These are phyloP conservation scores for Spicauda simplicius DNA, from an alignment of 2,888 invertebrate species.

Conservation along the genomic window DNA sequence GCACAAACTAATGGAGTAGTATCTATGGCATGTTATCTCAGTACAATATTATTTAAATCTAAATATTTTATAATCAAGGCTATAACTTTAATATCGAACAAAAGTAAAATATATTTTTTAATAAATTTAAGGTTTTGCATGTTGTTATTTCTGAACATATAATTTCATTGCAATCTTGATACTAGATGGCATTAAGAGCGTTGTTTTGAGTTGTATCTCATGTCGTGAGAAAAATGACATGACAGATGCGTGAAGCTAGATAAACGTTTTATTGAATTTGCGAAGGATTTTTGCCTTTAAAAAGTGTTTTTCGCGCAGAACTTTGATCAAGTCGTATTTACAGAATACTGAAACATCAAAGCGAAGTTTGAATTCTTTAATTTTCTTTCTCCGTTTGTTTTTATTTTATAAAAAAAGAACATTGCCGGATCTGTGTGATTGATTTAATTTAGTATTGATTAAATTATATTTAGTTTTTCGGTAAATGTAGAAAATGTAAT, in stretches of 20 bases:
- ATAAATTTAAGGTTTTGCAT: background rate
- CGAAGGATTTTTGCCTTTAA: slow-evolving; percentile 33
- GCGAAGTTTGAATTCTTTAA: background rate
- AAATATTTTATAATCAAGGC: too few relatives aligned
- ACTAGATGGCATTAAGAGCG: slow-evolving; percentile 45
- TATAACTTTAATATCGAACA: too few relatives aligned
- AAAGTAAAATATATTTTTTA: background rate
- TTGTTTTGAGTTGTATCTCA: slow-evolving; percentile 51
- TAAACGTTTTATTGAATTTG: slow-evolving; percentile 25
- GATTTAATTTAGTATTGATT: slow-evolving; percentile 29
- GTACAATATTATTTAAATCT: too few relatives aligned
- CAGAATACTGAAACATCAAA: background rate
- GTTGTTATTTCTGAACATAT: slow-evolving; percentile 18
- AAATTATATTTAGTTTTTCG: slow-evolving; percentile 11
- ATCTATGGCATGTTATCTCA: too few relatives aligned
- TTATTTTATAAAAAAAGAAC: background rate
- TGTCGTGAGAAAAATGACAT: slow-evolving; percentile 53
- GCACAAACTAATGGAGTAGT: too few relatives aligned
- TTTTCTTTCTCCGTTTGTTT: background rate
- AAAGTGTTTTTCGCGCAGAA: slow-evolving; percentile 41
- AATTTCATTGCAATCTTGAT: slow-evolving; percentile 5
- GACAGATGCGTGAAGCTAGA: slow-evolving; percentile 59
- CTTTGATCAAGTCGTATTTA: background rate
- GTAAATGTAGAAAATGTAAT: slow-evolving; percentile 10
- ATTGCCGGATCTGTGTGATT: slow-evolving; percentile 9